phyloP scores from a whole-genome alignment of 2,113 vertebrate genomes.

The Rhinolophus sinicus region DNA sequence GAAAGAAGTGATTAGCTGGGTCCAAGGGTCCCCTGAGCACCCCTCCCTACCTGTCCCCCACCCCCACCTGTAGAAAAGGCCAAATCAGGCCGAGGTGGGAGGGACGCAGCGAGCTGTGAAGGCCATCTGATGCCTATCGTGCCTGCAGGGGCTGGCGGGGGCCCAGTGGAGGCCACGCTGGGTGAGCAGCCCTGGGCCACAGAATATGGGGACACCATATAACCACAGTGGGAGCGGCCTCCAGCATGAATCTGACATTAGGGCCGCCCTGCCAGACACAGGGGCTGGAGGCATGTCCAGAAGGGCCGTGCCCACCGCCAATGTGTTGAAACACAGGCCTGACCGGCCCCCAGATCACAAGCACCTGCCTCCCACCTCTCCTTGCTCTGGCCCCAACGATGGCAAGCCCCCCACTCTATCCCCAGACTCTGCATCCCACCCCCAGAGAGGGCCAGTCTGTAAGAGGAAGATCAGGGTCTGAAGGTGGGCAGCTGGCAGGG shows the following conservation, averaged over 20 bases:
- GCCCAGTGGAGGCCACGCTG: slow-evolving; percentile 17
- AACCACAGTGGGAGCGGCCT: neutral
- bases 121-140: slow-evolving; percentile 58
- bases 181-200: slow-evolving; percentile 41
- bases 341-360: neutral
- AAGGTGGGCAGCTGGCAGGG: neutral
- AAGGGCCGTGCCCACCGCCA: neutral
- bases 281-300: neutral
- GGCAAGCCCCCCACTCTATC: neutral
- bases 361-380: neutral
- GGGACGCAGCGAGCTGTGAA: slow-evolving; percentile 71
- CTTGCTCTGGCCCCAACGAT: neutral
- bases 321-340: neutral
- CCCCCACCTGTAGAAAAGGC: slow-evolving; percentile 14
- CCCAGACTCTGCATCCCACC: neutral
- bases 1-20: slow-evolving; percentile 17
- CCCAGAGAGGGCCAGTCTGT: neutral
- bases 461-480: neutral
- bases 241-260: neutral
- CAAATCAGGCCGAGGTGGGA: neutral
- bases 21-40: neutral
- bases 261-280: neutral
- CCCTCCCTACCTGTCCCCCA: neutral
- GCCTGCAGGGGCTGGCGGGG: slow-evolving; percentile 51
- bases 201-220: neutral